Base-by-base conservation (phyloP, 2,797 vertebrate species). In the Hydrophis major region DNA sequence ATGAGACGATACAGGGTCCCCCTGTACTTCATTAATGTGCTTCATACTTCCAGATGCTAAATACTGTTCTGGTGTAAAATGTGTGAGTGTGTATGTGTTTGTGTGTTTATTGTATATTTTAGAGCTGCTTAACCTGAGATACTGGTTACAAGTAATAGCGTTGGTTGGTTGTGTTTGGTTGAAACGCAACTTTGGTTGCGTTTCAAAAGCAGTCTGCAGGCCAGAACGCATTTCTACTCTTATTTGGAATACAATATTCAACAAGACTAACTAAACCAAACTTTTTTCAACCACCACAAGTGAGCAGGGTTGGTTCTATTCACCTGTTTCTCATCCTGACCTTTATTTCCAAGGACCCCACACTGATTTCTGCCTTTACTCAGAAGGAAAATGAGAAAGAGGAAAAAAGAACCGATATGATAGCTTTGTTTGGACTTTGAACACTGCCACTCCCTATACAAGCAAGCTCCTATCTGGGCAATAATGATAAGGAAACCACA, bases 381-480 rank as follows among this genome's bases (percentile, higher is more conserved):
- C 42, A 4, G 37, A 88, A 89, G 55, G 74, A 86, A 87, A 4
- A n/a, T 37, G n/a, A 7, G 13, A 32, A 37, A 27, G 42, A 20
- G 27, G 22, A 11, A 50, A 28, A 12, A 69, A 32, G 28, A 61
- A 11, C 12, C 22, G 10, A 27, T 32, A 27, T 1, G 57, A 57
- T 60, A 32, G 59, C 32, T 89, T 94, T 92, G 25, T 12, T 2
- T 0, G 18, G 94, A 95, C 95, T 96, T 92, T 0, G 37, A 88
- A 32, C 8, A 0, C 60, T 61, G 74, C 86, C 10, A 12, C n/a
- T 56, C 22, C 94, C 90, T 0, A 0, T 18, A 42, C 2, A 0
- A 91, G 1, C 55, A 60, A 86, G 12, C 2, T 0, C 50, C 78
- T 86, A 0, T 14, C 0, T 90, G 25, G 11, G 0, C 89, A 55